Evolutionary conservation across 2,888 invertebrate species (phyloP).

Genomic region (Tortrix viridana): DNA sequence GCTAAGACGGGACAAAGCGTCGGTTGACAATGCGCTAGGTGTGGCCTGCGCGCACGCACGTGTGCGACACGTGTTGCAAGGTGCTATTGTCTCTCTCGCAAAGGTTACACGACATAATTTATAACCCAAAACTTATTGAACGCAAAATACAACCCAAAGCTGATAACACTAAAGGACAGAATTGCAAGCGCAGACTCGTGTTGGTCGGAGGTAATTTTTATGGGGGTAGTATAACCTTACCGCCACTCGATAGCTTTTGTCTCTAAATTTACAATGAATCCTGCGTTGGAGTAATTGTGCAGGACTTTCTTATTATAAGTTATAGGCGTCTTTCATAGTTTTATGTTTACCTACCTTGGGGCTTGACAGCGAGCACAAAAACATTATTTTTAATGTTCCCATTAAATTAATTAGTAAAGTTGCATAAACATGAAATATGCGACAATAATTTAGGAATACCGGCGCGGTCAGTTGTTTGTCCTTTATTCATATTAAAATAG

Average conservation of each 20-base stretch:
- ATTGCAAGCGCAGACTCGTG: neutral
- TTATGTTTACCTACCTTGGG: neutral
- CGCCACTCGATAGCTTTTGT: constrained; percentile 48
- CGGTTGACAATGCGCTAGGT: constrained; percentile 33
- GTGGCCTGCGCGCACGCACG: constrained; percentile 50
- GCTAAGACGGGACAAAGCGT: constrained; percentile 29
- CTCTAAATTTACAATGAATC: constrained; percentile 43
- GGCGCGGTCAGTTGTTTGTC: no score
- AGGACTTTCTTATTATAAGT: constrained; percentile 10
- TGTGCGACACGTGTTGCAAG: constrained; percentile 63
- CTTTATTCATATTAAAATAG: no score
- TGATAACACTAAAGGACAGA: neutral
- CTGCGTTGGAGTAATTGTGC: constrained; percentile 10
- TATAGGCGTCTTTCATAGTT: neutral
- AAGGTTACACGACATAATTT: constrained; percentile 39
- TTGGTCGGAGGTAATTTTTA: constrained; percentile 38
- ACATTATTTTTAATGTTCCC: neutral
- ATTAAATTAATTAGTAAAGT: no score
- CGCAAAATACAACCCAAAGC: neutral
- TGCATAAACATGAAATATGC: no score
- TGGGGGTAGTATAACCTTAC: constrained; percentile 56
- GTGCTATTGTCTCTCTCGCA: constrained; percentile 59
- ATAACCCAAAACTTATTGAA: constrained; percentile 5
- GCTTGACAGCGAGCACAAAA: neutral
- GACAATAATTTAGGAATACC: no score